A percentile compares a stretch with the other conserved stretches of the same genome.
Evolutionary conservation across 2,888 invertebrate genomes (phyloP).

Genomic region (Scelioninae gen. 1): DNA sequence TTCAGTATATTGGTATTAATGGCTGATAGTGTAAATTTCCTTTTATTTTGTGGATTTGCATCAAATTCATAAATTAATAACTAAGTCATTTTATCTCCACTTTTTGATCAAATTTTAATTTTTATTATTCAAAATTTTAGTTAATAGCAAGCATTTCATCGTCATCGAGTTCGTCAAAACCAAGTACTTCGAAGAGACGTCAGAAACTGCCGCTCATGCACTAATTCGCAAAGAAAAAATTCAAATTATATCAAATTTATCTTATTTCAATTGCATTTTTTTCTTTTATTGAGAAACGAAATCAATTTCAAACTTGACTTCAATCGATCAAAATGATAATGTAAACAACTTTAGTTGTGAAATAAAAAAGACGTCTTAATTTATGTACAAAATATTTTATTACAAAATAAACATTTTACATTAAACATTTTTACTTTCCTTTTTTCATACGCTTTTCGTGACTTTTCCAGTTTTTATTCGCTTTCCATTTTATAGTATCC

Average conservation of each 20-base stretch:
- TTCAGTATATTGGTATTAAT: too few species aligned
- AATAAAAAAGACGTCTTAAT: too few species aligned
- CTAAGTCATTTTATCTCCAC: too few species aligned
- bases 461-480: slow-evolving; percentile 47
- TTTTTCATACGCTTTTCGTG: slow-evolving; percentile 46
- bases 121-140: slow-evolving; percentile 18
- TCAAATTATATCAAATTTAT: too few species aligned
- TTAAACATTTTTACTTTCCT: slow-evolving; percentile 6
- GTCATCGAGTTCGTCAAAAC: slow-evolving; percentile 1
- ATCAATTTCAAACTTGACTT: too few species aligned
- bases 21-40: too few species aligned
- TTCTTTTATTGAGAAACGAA: too few species aligned
- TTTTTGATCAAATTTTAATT: not conserved
- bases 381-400: slow-evolving; percentile 19
- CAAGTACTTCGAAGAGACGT: not conserved
- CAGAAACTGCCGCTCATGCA: too few species aligned
- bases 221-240: too few species aligned
- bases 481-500: slow-evolving; percentile 44
- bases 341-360: too few species aligned
- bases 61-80: not conserved
- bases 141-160: slow-evolving; percentile 15
- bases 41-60: slow-evolving; percentile 9
- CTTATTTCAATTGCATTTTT: too few species aligned
- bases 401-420: slow-evolving; percentile 9
- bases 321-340: too few species aligned